Base-by-base conservation (phyloP, 1,140 invertebrate genomes). In the Sitobion miscanthi region DNA sequence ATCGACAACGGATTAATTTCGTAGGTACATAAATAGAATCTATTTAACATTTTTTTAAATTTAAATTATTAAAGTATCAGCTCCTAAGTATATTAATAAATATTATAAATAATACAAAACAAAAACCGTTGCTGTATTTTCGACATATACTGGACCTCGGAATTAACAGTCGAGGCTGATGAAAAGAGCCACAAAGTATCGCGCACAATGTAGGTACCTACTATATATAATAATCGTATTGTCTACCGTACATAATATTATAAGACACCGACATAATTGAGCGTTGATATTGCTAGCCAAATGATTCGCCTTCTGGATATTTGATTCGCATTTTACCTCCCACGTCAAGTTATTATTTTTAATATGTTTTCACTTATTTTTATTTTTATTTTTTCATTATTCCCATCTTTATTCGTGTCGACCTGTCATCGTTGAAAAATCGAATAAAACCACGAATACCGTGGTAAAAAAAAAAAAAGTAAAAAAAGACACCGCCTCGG, bases 371-470 rank as follows among this genome's bases (percentile, higher is more conserved):
- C 82, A 85, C 35, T 54, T 93, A 93, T 91, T n/a, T 49, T 47
- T 91, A 11, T 42, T 7, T 69, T 69, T 83, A 20, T 52, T 38
- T 93, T 93, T 93, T 93, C 82, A 86, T 93, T 45, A 54, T 93
- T 93, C 91, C 49, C 82, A 8, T 93, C 91, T 93, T 86, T 93
- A 93, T 93, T 93, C 91, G 91, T 93, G 91, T 93, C 91, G 91
- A 93, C 91, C 91, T 93, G 91, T 93, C 91, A 93, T 93, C 91
- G 91, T 93, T 93, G 91, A 93, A 93, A 93, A 93, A 93, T 93
- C 91, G 91, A 93, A 93, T 93, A 86, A 93, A 86, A 93, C 91
- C 82, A 86, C 91, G 91, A 85, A 77, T 38, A 52, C 47, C 62
- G 91, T 83, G 77, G 47, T 49, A 86, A 93, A 93, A 85, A 85